Evolutionary conservation across 2,797 vertebrate species (phyloP).

Genomic region (Crotalus adamanteus): DNA sequence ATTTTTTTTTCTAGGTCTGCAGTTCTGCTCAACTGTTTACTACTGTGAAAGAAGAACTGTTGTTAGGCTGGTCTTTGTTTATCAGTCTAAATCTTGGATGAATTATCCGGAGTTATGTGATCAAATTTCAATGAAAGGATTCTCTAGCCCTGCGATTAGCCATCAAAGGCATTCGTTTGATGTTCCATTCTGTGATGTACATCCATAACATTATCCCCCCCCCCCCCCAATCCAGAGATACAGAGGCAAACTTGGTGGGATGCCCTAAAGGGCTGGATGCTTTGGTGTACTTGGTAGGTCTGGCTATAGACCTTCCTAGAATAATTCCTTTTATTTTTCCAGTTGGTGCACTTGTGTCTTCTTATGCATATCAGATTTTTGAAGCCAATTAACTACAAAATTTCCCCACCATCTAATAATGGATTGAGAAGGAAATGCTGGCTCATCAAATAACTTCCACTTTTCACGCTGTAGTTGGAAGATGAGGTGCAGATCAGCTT

Average conservation of each 20-base stretch:
- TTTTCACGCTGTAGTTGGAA: background rate
- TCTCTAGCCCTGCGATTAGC: background rate
- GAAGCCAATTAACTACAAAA: constrained; percentile 21
- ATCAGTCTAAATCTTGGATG: background rate
- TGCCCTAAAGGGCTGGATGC: background rate
- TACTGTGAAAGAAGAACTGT: background rate
- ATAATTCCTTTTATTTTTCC: background rate
- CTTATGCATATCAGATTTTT: background rate
- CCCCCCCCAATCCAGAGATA: background rate
- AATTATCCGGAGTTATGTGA: background rate
- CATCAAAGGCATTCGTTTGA: background rate
- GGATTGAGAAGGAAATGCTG: background rate
- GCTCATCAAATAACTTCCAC: background rate
- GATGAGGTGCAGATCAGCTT: background rate
- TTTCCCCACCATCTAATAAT: background rate
- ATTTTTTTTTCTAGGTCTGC: background rate
- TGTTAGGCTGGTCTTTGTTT: background rate
- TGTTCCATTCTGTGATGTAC: background rate
- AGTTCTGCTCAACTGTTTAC: background rate
- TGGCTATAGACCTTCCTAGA: background rate
- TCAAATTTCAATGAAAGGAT: background rate
- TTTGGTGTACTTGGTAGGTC: background rate
- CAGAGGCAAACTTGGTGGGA: background rate
- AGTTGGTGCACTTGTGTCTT: background rate
- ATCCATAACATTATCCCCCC: background rate